Evolutionary conservation across 1,140 invertebrate species (phyloP), one percentile per base, ranked within the genome.

Genomic region (Octopus sinensis): DNA sequence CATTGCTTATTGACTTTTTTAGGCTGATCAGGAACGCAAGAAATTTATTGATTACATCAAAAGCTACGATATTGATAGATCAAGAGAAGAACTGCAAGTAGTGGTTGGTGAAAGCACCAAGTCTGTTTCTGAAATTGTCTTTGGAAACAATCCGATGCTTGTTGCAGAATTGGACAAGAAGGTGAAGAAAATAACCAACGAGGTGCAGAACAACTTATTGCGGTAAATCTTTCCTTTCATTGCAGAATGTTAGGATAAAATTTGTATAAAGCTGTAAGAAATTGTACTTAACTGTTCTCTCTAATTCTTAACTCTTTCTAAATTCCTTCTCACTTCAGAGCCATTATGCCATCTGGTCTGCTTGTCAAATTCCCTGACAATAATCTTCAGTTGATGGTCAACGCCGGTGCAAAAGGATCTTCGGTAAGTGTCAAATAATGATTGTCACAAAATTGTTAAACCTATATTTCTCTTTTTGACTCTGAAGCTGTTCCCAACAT

Each of bases 371-470:
- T 99, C 89, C 97, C 98, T 0, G 87, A 94, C 5, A 99, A 99
- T 91, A 98, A 98, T 92, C 93, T 99, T 4, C 97, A 99, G 89
- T 90, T 99, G 78, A 99, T 99, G 97, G 97, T 99, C 0, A 93
- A 97, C 88, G 98, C 98, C 13, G 98, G 98, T 77, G 98, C 98
- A 0, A 99, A 99, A 92, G 98, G 98, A 56, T 97, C 97, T 0
- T 95, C 90, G 93, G 93, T 93, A 88, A 88, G 89, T 85, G 52
- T 30, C 80, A 80, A 17, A 62, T 62, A 43, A 43, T 43, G 30
- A 43, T 43, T 43, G 30, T 43, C 30, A 43, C 30, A 43, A 43
- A 43, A 43, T 43, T 43, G 30, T 43, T 43, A 43, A 43, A 43
- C 30, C 30, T 43, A 43, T 43, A 3, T 43, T 43, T 43, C 30